Conservation (phyloP, 2,888 invertebrate species). For the Nineta flava region DNA sequence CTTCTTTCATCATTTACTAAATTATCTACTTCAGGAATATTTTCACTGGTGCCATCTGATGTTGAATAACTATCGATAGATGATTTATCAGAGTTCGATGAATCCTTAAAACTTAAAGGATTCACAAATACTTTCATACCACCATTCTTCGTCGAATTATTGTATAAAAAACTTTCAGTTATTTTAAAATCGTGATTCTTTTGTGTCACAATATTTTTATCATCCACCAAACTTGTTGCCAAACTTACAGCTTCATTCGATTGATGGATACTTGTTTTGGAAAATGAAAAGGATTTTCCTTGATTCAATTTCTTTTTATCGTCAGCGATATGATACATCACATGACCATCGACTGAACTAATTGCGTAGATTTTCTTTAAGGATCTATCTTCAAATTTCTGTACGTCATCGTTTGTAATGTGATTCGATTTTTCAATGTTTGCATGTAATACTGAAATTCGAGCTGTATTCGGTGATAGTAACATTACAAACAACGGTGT, state of each 20-base stretch:
- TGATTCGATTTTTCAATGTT: constrained; percentile 31
- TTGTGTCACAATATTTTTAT: constrained; percentile 23
- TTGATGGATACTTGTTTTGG: constrained; percentile 15
- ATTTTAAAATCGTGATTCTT: constrained; percentile 27
- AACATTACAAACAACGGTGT: constrained; percentile 62
- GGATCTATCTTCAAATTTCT: constrained; percentile 20
- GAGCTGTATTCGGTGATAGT: constrained; percentile 60
- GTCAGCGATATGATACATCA: constrained; percentile 44
- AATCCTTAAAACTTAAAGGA: constrained; percentile 25
- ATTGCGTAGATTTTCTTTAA: constrained; percentile 59
- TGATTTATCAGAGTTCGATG: constrained; percentile 18
- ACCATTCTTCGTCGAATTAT: constrained; percentile 18
- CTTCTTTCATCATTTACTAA: not conserved
- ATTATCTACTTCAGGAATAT: constrained; percentile 11
- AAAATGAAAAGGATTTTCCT: constrained; percentile 26
- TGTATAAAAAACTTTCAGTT: constrained; percentile 14
- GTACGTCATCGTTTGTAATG: constrained; percentile 18
- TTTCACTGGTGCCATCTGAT: constrained; percentile 19
- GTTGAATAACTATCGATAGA: constrained; percentile 23
- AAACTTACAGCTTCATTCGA: constrained; percentile 22
- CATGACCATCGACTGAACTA: constrained; percentile 65
- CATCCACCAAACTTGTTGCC: constrained; percentile 26
- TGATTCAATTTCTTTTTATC: constrained; percentile 25
- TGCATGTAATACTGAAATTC: constrained; percentile 64
- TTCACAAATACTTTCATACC: constrained; percentile 26